phyloP scores from a whole-genome alignment of 1,140 invertebrate genomes.

The Stegodyphus dumicola region DNA sequence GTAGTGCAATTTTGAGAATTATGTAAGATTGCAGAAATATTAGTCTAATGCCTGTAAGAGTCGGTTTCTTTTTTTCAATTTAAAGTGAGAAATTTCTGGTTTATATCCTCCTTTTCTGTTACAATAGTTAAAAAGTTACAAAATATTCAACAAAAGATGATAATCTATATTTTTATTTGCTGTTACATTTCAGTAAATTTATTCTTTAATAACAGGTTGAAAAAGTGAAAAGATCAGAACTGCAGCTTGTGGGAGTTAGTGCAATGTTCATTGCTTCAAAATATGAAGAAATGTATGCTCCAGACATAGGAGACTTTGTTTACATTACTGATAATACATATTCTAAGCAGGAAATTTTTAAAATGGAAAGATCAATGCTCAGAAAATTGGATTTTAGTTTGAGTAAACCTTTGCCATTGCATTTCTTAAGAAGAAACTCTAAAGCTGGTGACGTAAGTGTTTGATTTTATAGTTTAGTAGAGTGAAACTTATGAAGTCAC shows the following conservation, averaged over 20 bases:
- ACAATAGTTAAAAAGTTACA: no score
- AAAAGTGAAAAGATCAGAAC: constrained; percentile 75
- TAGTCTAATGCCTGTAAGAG: no score
- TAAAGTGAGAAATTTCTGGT: no score
- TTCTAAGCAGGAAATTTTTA: constrained; percentile 79
- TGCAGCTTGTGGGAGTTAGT: constrained; percentile 93
- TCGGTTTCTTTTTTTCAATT: no score
- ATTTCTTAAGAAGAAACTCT: constrained; percentile 86
- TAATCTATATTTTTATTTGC: no score
- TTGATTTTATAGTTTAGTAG: not conserved
- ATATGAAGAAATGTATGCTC: constrained; percentile 94
- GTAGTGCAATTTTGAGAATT: no score
- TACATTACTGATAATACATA: constrained; percentile 93
- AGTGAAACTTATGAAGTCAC: no score
- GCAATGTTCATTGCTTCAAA: constrained; percentile 93
- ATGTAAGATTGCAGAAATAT: no score
- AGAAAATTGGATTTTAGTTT: constrained; percentile 82
- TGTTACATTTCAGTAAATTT: no score
- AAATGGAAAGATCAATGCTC: constrained; percentile 81
- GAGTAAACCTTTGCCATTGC: constrained; percentile 84
- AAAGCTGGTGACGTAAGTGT: constrained; percentile 77
- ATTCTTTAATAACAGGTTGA: constrained; percentile 68
- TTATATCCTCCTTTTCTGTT: no score
- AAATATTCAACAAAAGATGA: no score
- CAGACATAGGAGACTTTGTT: constrained; percentile 89